These are phyloP conservation scores for Azemiops feae DNA, from an alignment of 2,113 vertebrate genomes.

Conservation along the genomic window DNA sequence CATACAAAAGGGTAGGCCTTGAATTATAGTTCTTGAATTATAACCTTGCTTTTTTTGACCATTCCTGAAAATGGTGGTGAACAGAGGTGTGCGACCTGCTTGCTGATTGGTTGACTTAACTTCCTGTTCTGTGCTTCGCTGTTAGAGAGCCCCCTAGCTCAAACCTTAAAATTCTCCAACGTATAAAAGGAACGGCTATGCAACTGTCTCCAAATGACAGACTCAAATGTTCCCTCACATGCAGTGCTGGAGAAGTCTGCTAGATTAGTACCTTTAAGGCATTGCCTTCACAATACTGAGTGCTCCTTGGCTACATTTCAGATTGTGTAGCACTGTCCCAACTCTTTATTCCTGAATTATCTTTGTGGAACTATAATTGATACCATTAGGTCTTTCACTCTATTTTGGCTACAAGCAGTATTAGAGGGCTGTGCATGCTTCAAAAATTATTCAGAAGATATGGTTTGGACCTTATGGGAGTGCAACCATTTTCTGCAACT, in stretches of 20 bases:
- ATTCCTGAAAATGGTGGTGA: neutral
- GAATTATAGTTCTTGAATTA: neutral
- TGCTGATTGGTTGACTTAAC: neutral
- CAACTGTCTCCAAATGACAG: neutral
- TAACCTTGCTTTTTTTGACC: neutral
- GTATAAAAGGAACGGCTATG: neutral
- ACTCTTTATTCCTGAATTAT: neutral
- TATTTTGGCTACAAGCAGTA: neutral
- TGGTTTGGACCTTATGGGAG: neutral
- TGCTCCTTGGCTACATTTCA: conserved; percentile 9
- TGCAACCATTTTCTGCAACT: neutral
- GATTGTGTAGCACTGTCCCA: neutral
- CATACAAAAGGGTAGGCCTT: neutral
- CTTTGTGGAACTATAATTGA: neutral
- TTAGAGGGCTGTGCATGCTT: neutral
- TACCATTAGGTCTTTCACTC: neutral
- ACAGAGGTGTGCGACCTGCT: neutral
- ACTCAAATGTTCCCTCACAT: neutral
- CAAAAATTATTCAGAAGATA: neutral
- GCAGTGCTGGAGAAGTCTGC: neutral
- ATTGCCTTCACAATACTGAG: neutral
- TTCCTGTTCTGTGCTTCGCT: neutral
- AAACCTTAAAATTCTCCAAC: neutral
- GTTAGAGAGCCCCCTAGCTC: neutral
- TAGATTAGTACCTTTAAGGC: neutral